Evolutionary conservation across 1,140 invertebrate species (phyloP).

Genomic region (Homalodisca vitripennis): DNA sequence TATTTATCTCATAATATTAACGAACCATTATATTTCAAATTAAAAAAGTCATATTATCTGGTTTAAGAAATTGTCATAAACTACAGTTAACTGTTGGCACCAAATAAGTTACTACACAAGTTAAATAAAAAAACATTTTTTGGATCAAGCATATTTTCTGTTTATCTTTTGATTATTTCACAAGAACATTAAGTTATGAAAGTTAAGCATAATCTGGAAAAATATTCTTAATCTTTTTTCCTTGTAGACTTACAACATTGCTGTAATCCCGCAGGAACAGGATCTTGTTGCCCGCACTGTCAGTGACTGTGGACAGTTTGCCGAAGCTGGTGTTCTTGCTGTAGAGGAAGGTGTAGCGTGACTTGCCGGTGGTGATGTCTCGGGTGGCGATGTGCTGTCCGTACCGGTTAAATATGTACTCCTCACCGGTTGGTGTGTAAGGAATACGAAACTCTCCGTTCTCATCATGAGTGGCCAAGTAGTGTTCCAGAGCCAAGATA

Average conservation of each 20-base stretch:
- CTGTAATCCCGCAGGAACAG: constrained; percentile 88
- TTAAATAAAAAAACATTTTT: too few relatives aligned
- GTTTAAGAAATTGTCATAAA: too few relatives aligned
- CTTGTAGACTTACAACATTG: constrained; percentile 70
- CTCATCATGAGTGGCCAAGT: constrained; percentile 84
- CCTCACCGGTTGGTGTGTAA: constrained; percentile 85
- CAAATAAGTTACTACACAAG: too few relatives aligned
- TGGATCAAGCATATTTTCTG: too few relatives aligned
- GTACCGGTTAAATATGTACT: constrained; percentile 93
- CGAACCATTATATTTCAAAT: too few relatives aligned
- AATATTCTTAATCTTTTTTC: too few relatives aligned
- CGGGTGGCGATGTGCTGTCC: constrained; percentile 93
- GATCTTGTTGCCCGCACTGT: constrained; percentile 91
- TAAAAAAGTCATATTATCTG: too few relatives aligned
- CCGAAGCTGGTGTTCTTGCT: constrained; percentile 96
- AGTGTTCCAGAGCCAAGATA: constrained; percentile 86
- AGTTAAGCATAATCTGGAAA: too few relatives aligned
- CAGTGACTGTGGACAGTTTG: constrained; percentile 87
- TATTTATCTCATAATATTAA: too few relatives aligned
- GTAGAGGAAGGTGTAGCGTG: constrained; percentile 92
- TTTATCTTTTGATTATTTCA: too few relatives aligned
- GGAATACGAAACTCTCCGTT: constrained; percentile 92
- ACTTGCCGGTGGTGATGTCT: constrained; percentile 88
- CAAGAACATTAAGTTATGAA: too few relatives aligned
- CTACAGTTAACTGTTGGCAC: too few relatives aligned